Percentiles rank a stretch among this genome's conserved stretches.
Conservation (phyloP, 2,888 invertebrate species). For the Acleris holmiana region DNA sequence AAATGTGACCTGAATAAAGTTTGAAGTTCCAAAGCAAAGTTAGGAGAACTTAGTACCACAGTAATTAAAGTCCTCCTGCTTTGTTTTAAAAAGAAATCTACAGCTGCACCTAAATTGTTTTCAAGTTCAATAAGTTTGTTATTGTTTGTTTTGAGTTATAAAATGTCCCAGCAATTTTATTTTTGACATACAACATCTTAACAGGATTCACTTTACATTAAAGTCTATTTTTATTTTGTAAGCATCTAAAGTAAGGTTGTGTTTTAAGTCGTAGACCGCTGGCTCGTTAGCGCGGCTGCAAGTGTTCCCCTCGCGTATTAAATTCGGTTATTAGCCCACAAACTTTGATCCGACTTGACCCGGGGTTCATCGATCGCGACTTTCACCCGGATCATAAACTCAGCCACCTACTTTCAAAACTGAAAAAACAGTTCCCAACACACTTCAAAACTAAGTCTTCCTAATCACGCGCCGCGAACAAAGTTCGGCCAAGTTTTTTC, state of each 20-base stretch:
- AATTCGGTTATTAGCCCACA: constrained; percentile 80
- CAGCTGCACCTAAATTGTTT: constrained; percentile 5
- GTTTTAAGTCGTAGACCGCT: constrained; percentile 35
- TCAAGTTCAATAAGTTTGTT: constrained; percentile 13
- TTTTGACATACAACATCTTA: neutral
- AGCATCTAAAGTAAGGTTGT: neutral
- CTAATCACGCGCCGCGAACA: constrained; percentile 82
- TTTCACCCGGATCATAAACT: constrained; percentile 84
- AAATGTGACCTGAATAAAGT: neutral
- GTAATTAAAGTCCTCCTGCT: neutral
- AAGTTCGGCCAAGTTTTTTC: constrained; percentile 80
- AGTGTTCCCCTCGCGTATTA: constrained; percentile 70
- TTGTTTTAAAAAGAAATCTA: neutral
- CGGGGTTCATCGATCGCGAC: constrained; percentile 81
- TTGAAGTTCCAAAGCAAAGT: neutral
- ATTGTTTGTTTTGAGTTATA: neutral
- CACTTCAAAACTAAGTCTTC: constrained; percentile 83
- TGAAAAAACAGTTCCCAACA: constrained; percentile 81
- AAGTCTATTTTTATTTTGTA: neutral
- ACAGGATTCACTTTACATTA: neutral
- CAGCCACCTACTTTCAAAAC: constrained; percentile 84
- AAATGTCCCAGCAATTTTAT: constrained; percentile 12
- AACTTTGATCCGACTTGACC: constrained; percentile 82
- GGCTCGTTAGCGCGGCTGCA: constrained; percentile 56
- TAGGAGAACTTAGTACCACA: neutral